Conservation (phyloP, 2,797 vertebrate species). For the Intellagama lesueurii region DNA sequence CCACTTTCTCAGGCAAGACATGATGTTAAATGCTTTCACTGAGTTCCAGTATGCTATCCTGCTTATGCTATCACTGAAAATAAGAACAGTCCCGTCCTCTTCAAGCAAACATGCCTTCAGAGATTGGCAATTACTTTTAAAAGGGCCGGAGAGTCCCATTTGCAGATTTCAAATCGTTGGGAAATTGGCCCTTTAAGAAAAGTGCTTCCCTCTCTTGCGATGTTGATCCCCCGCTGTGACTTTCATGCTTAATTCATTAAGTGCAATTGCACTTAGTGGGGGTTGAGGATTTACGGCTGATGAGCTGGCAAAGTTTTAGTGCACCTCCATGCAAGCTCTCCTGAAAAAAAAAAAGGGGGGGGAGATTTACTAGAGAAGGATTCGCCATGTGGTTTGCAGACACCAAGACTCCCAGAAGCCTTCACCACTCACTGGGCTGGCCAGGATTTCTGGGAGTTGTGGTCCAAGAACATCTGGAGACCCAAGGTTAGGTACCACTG, state of each 20-base stretch:
- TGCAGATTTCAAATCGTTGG: constrained; percentile 35
- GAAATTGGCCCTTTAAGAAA: constrained; percentile 53
- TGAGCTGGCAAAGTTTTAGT: constrained; percentile 30
- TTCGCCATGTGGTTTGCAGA: too few relatives aligned
- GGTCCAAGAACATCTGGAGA: too few relatives aligned
- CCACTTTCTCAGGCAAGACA: neutral
- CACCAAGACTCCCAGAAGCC: too few relatives aligned
- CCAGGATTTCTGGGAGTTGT: too few relatives aligned
- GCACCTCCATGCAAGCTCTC: constrained; percentile 30
- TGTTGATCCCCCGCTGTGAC: constrained; percentile 20
- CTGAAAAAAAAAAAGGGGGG: neutral
- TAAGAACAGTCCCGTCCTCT: neutral
- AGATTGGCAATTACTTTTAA: neutral
- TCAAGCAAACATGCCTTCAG: constrained; percentile 48
- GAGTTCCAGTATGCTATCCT: neutral
- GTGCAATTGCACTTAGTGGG: constrained; percentile 43
- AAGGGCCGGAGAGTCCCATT: constrained; percentile 36
- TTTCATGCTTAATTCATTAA: constrained; percentile 66
- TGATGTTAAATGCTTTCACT: neutral
- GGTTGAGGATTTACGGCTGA: constrained; percentile 39
- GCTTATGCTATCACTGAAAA: neutral
- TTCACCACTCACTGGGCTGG: too few relatives aligned
- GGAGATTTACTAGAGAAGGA: neutral
- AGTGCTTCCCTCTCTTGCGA: constrained; percentile 34
- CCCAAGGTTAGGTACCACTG: too few relatives aligned